A percentile compares a stretch with the other conserved stretches of the same genome.
These are phyloP conservation scores for Phodopus roborovskii DNA, from an alignment of 2,113 vertebrate species.

Conservation along the genomic window DNA sequence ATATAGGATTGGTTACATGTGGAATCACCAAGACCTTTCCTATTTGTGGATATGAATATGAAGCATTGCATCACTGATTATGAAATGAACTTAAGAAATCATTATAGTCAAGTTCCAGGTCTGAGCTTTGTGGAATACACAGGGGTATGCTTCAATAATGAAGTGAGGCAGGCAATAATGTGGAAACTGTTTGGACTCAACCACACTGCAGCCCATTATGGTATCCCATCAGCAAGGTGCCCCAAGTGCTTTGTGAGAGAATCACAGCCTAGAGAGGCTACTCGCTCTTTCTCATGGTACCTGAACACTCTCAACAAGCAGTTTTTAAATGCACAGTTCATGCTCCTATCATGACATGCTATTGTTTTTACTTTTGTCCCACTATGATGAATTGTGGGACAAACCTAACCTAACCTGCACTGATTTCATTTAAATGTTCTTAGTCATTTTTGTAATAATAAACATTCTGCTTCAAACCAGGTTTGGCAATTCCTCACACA, in stretches of 20 bases:
- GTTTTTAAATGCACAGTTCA: constrained; percentile 36
- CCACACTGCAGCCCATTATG: constrained; percentile 61
- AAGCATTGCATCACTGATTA: constrained; percentile 70
- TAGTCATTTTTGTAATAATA: constrained; percentile 51
- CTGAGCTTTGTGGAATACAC: constrained; percentile 60
- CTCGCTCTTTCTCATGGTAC: constrained; percentile 33
- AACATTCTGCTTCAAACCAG: neutral
- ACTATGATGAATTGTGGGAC: constrained; percentile 38
- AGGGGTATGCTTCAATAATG: constrained; percentile 65
- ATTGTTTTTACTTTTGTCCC: constrained; percentile 49
- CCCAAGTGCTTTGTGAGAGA: constrained; percentile 49
- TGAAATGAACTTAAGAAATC: constrained; percentile 74
- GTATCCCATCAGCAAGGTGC: constrained; percentile 42
- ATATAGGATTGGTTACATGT: constrained; percentile 76
- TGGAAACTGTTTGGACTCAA: constrained; percentile 66
- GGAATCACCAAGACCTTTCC: constrained; percentile 45
- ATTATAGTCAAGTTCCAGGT: constrained; percentile 48
- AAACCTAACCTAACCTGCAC: constrained; percentile 18
- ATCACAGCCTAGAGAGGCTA: neutral
- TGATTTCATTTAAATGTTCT: constrained; percentile 38
- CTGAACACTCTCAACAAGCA: constrained; percentile 48
- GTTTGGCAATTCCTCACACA: neutral
- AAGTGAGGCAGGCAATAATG: constrained; percentile 64
- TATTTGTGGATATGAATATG: constrained; percentile 64
- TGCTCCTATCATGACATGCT: neutral